Evolutionary conservation across 2,113 vertebrate species (phyloP), one percentile per base, ranked within the genome.

Genomic region (Pseudopodoces humilis): DNA sequence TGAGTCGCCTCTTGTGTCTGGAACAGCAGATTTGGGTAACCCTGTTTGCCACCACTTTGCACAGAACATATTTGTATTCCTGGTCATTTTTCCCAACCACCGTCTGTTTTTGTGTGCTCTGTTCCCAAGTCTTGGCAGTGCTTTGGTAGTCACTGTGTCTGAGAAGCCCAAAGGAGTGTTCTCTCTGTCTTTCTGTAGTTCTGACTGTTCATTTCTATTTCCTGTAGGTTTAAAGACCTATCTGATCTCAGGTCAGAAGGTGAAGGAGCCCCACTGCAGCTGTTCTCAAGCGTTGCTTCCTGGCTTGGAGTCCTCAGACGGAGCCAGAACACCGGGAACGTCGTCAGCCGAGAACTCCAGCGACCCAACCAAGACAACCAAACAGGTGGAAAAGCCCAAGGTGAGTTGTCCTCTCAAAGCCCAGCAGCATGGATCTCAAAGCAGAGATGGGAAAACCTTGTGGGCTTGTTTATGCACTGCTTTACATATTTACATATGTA

Each of bases 201-300:
- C 95, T 98, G 80, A 98, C 67, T 87, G 53, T 86, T 83, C 39
- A 7, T 27, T 91, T 96, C 86, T 95, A 1, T 72, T 94, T 92
- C 52, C 71, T 94, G 8, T 96, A 99, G 99, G 99, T 91, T 96
- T 99, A 95, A 99, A 99, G 98, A 99, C 99, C 64, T 99, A 98
- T 95, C 98, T 99, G 97, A 99, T 99, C 96, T 99, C 99, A 21
- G 98, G 98, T 81, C 98, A 98, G 96, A 99, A 98, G 97, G 95
- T 97, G 97, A 98, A 99, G 96, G 97, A 96, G 47, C 94, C 98
- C 43, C 97, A 96, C 16, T 99, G 99, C 96, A 98, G 97, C 98
- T 99, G 99, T 74, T 97, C 98, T 6, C 98, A 98, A 83, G 78
- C 93, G 3, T 95, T 97, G 53, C 97, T 98, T 53, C 97, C 98